Evolutionary conservation across 2,797 vertebrate species (phyloP).

Genomic region (Rhynchotus rufescens): DNA sequence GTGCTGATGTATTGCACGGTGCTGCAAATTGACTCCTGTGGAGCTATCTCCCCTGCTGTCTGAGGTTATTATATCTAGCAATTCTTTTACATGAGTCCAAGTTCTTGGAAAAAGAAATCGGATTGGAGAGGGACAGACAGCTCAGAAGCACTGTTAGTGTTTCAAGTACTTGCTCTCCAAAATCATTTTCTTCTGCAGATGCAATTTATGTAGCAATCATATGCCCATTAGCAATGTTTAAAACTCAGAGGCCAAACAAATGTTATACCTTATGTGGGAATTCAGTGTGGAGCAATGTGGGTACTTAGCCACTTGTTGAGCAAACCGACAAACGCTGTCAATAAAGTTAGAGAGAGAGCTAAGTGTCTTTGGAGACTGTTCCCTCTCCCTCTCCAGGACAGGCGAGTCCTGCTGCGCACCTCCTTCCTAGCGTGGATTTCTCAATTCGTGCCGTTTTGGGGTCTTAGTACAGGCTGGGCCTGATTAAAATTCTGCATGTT

Average conservation of each 20-base stretch:
- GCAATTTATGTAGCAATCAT: background rate
- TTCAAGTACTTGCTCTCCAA: background rate
- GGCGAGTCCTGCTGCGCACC: background rate
- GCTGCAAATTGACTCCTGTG: background rate
- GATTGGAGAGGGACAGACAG: background rate
- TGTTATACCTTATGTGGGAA: background rate
- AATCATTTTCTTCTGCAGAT: background rate
- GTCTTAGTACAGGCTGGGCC: background rate
- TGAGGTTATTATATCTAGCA: background rate
- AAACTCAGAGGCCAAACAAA: background rate
- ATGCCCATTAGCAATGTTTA: background rate
- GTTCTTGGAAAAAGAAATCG: background rate
- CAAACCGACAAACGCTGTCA: background rate
- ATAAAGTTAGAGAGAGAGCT: background rate
- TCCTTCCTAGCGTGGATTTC: background rate
- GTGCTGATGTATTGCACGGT: background rate
- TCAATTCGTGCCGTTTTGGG: accelerated
- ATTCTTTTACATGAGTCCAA: background rate
- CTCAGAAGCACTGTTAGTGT: background rate
- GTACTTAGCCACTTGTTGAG: background rate
- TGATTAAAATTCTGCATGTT: background rate
- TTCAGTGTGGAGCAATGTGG: background rate
- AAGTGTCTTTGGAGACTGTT: background rate
- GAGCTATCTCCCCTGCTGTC: background rate
- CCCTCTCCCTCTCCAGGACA: background rate